A percentile compares a stretch with the other conserved stretches of the same genome.
Conservation (phyloP, 2,888 invertebrate species). For the Andrena bucephala region DNA sequence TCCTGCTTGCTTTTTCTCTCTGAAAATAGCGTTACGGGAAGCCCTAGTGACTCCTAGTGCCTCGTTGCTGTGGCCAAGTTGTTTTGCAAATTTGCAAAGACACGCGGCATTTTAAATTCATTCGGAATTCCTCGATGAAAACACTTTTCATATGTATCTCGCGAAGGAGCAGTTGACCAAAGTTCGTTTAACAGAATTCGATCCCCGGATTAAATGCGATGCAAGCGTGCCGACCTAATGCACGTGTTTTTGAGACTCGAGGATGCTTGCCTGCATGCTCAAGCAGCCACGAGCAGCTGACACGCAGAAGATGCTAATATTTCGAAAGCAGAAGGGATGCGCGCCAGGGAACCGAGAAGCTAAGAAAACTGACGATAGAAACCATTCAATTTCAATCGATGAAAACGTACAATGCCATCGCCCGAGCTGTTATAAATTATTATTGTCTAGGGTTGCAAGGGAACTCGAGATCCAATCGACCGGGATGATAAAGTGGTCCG, state of each 20-base stretch:
- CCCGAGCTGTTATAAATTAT: not conserved
- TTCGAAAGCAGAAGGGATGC: not conserved
- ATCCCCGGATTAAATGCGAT: slow-evolving; percentile 26
- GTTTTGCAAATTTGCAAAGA: no score
- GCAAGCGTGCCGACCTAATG: slow-evolving; percentile 7
- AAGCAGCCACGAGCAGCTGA: not conserved
- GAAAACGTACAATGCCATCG: not conserved
- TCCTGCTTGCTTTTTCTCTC: no score
- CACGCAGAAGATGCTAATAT: not conserved
- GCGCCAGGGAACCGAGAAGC: not conserved
- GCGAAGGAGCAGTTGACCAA: not conserved
- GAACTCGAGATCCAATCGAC: not conserved
- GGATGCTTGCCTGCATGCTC: not conserved
- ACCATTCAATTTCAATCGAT: not conserved
- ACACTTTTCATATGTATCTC: not conserved
- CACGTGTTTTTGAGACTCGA: not conserved
- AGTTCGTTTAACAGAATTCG: slow-evolving; percentile 5
- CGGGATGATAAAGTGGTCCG: not conserved
- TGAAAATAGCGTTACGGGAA: no score
- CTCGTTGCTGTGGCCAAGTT: no score
- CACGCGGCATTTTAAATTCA: not conserved
- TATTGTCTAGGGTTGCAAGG: not conserved
- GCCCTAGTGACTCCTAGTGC: no score
- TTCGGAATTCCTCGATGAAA: not conserved
- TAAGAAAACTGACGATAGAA: not conserved